Conservation (phyloP, 2,888 invertebrate genomes). For the Lasius platythorax region DNA sequence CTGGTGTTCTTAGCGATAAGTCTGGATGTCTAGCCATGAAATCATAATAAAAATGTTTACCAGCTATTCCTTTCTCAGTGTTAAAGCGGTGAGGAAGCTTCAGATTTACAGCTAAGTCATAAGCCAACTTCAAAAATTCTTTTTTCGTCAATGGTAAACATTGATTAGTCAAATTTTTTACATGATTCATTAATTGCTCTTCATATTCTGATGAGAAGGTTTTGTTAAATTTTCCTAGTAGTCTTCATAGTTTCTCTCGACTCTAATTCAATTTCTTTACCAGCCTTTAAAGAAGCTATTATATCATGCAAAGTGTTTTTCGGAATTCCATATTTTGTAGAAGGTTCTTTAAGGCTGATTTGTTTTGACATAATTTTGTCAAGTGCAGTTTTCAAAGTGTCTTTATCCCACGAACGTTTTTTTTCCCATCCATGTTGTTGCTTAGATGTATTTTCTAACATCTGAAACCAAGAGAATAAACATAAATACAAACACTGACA, state of each 20-base stretch:
- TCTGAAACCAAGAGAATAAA: background rate
- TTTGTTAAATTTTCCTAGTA: background rate
- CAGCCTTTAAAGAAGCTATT: background rate
- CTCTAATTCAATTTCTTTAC: background rate
- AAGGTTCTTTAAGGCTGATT: background rate
- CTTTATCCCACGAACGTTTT: background rate
- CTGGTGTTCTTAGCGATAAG: constrained; percentile 54
- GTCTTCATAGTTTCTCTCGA: background rate
- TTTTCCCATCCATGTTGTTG: background rate
- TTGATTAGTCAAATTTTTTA: background rate
- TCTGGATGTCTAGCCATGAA: constrained; percentile 63
- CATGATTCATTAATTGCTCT: background rate
- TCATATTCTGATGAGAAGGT: background rate
- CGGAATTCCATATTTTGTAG: background rate
- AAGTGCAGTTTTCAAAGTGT: background rate
- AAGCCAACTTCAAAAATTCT: constrained; percentile 55
- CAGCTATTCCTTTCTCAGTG: constrained; percentile 59
- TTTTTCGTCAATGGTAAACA: background rate
- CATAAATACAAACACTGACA: background rate
- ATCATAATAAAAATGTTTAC: constrained; percentile 62
- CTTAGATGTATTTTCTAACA: background rate
- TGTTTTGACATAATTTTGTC: background rate
- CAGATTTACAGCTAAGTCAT: constrained; percentile 58
- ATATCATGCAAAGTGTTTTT: constrained; percentile 7
- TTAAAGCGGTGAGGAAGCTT: constrained; percentile 65